Conservation (phyloP, 2,113 vertebrate species). For the Anthoscopus minutus region DNA sequence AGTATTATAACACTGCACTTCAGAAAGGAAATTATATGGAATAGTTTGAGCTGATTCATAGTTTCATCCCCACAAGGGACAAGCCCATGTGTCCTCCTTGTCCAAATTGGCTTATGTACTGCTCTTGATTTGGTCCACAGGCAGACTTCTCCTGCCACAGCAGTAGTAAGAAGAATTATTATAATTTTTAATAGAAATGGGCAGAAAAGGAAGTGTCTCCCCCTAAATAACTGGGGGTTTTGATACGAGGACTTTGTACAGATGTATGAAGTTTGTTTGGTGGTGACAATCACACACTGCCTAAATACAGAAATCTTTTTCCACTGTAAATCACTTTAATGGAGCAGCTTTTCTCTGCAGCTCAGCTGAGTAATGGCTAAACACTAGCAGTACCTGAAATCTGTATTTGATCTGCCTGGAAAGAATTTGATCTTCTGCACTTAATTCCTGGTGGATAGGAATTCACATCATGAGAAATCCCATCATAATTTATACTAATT, state of each 20-base stretch:
- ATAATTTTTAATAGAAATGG: background rate
- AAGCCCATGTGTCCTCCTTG: background rate
- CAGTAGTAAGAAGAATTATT: background rate
- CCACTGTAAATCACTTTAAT: background rate
- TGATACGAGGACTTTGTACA: background rate
- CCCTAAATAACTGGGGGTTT: background rate
- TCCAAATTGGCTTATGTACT: background rate
- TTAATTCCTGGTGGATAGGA: background rate
- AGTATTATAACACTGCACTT: background rate
- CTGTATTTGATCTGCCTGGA: background rate
- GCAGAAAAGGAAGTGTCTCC: background rate
- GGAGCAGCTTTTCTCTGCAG: background rate
- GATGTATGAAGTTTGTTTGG: background rate
- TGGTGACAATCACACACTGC: background rate
- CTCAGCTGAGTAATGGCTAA: background rate
- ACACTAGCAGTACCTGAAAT: background rate
- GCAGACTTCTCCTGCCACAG: background rate
- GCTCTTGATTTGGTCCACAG: background rate
- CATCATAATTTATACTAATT: conserved; percentile 8
- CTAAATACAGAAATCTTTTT: background rate
- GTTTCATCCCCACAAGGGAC: background rate
- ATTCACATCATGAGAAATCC: background rate
- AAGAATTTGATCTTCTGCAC: background rate
- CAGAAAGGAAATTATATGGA: background rate
- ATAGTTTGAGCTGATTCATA: background rate